A percentile compares a stretch with the other conserved stretches of the same genome.
These are phyloP conservation scores for Strix aluco DNA, from an alignment of 2,113 vertebrate genomes.

Conservation along the genomic window DNA sequence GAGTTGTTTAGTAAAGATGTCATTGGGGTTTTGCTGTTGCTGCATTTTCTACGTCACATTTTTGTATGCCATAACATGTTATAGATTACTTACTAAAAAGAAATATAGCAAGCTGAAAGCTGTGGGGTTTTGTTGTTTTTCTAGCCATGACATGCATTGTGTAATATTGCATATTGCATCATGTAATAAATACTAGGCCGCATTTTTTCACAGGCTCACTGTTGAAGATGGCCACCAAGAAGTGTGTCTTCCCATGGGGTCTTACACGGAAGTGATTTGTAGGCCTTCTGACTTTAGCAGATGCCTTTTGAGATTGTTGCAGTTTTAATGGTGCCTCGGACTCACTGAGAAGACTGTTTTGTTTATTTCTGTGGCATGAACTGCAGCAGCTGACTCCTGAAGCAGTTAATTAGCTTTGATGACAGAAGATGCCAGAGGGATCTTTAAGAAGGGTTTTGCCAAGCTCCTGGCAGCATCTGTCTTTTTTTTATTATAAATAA, in stretches of 20 bases:
- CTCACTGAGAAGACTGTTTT: neutral
- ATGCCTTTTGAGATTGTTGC: neutral
- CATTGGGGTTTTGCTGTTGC: neutral
- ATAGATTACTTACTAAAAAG: neutral
- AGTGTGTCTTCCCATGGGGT: fast-evolving
- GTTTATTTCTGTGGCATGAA: neutral
- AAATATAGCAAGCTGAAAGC: neutral
- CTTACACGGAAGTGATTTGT: neutral
- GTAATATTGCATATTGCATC: neutral
- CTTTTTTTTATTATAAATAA: neutral
- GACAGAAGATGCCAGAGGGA: neutral
- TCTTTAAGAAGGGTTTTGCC: neutral
- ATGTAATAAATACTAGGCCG: neutral
- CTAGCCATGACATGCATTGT: neutral
- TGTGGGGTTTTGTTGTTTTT: neutral
- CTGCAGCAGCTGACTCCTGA: neutral
- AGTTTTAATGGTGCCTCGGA: neutral
- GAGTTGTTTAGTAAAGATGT: neutral
- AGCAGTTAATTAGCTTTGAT: neutral
- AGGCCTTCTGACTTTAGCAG: neutral
- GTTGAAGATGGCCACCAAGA: neutral
- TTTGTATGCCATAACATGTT: neutral
- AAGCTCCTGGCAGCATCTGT: neutral
- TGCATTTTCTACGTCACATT: neutral
- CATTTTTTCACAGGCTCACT: neutral